phyloP scores from a whole-genome alignment of 64 coral and sea anemone species.

The Stylophora pistillata region DNA sequence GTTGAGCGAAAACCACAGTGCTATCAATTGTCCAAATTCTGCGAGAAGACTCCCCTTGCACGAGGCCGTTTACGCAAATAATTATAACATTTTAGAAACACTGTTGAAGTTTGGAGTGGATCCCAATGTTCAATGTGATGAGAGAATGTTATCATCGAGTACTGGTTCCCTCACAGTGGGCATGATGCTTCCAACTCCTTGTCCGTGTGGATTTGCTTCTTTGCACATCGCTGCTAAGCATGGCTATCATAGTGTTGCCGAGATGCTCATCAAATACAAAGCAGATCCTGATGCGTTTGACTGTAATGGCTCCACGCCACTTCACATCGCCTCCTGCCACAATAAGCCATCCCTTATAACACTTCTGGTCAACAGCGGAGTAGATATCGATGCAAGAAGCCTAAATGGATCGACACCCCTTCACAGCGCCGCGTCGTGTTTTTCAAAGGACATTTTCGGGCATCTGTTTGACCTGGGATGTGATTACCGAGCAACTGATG shows the following conservation, averaged over 20 bases:
- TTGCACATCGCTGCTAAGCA: constrained; percentile 55
- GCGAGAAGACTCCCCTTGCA: constrained; percentile 48
- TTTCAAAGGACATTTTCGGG: constrained; percentile 5
- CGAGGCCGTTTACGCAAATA: constrained; percentile 60
- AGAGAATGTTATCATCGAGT: neutral
- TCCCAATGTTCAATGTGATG: constrained; percentile 14
- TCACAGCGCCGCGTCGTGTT: constrained; percentile 57
- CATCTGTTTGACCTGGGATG: constrained; percentile 49
- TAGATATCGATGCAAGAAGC: constrained; percentile 24
- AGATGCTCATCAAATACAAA: constrained; percentile 14
- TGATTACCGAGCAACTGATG: constrained; percentile 14
- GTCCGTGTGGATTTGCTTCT: constrained; percentile 52
- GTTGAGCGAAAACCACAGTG: constrained; percentile 18
- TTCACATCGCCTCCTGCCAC: constrained; percentile 69
- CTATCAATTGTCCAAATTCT: constrained; percentile 28
- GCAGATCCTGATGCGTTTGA: constrained; percentile 25
- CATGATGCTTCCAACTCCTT: neutral
- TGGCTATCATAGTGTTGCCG: constrained; percentile 30
- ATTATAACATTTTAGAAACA: constrained; percentile 7
- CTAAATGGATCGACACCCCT: constrained; percentile 60
- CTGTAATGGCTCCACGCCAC: constrained; percentile 45
- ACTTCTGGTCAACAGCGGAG: constrained; percentile 17
- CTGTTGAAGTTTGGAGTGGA: constrained; percentile 44
- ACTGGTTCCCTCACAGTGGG: neutral
- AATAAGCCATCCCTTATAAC: neutral